Evolutionary conservation across 1,140 invertebrate species (phyloP), one percentile per base, ranked within the genome.

Genomic region (Hetaerina americana): DNA sequence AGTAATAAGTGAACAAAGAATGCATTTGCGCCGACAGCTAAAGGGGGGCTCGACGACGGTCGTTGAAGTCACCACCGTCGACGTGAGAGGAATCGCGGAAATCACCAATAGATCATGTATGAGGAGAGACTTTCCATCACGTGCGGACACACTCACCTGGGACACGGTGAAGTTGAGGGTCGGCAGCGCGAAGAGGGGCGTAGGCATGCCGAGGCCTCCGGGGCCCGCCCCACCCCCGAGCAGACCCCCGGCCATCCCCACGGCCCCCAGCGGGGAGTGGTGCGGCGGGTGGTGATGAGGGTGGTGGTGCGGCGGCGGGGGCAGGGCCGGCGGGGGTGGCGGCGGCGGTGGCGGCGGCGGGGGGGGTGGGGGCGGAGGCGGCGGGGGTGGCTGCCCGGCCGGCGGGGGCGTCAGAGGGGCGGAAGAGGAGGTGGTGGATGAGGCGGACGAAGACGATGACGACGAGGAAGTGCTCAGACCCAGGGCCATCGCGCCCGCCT

Each of bases 161-260:
- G 89, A 86, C 70, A 95, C 93, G 76, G 91, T 93, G 84, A 96
- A 96, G 78, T 92, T 94, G 28, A 96, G 83, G 68, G 93, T 95
- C 66, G 94, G 94, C 76, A 96, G 83, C 31, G 92, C 91, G 81
- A 95, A 90, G 81, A 94, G 86, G 25, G 92, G 91, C 71, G 89
- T 91, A 72, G 90, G 90, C 73, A 89, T 86, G 75, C 26, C 80
- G 78, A 79, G 25, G 79, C 77, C 71, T 82, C 78, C 75, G 80
- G 79, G 73, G 78, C 78, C 71, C 71, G 77, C 31, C 76, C 78
- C 73, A 77, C 81, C 72, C 75, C 76, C 70, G 78, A 77, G 40
- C 3, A 57, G 40, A 18, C 40, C 40, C 40, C 40, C 40, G 40
- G 40, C 40, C 40, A 57, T 57, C 40, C 40, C 40, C 1, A 57